Evolutionary conservation across 2,113 vertebrate species (phyloP), one percentile per base, ranked within the genome.

Genomic region (Oryzias curvinotus): DNA sequence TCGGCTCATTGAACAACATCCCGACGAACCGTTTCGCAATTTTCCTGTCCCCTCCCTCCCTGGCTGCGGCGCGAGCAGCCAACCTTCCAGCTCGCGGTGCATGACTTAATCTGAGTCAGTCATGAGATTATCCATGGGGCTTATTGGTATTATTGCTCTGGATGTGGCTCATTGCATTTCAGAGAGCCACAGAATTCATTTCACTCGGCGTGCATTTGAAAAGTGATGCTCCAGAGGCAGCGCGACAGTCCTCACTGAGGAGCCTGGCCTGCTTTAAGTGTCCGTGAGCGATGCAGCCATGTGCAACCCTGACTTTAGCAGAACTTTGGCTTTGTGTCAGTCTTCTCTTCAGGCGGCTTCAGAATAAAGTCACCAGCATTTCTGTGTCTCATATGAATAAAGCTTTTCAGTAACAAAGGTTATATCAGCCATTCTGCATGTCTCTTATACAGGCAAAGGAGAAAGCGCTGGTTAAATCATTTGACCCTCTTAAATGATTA

Each of bases 111-210:
- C 83, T 86, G 83, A 85, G 81, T 82, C 79, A 77, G 79, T 73
- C 81, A 77, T 82, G 75, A 86, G 85, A 90, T 89, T 88, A 88
- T 88, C 82, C 83, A 83, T 57, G 71, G 80, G 81, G 83, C 75
- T 91, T 90, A 89, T 87, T 84, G 80, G 78, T 89, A 78, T 90
- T 90, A 89, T 84, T 87, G 77, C 85, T 80, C 78, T 68, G 79
- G 68, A 82, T 85, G 87, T 84, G 88, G 86, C 85, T 88, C 84
- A 56, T 76, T 85, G 78, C 73, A 60, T 85, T 84, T 87, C 80
- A 77, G 66, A 88, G 83, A 73, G 52, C 69, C 45, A 42, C 60
- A 57, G 69, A 85, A 75, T 80, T 70, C 75, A 67, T 75, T 88
- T 85, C 65, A 74, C 84, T 85, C 86, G 68, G 71, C 61, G 53